A percentile compares a stretch with the other conserved stretches of the same genome.
Evolutionary conservation across 2,888 invertebrate species (phyloP).

Genomic region (Parascotia fuliginaria): DNA sequence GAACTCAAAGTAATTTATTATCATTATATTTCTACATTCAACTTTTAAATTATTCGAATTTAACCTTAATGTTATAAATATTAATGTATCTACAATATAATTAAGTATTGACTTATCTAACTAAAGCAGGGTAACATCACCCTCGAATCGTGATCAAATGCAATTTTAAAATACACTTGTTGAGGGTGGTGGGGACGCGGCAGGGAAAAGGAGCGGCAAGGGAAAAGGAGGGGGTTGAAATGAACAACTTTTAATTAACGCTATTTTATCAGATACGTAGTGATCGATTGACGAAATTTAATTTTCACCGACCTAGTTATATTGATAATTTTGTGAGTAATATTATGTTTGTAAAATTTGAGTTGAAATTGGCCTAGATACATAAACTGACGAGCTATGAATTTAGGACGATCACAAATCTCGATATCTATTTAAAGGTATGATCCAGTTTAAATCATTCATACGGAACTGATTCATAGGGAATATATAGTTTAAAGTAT

Average conservation of each 20-base stretch:
- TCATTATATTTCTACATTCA: too few relatives aligned
- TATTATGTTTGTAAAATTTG: background rate
- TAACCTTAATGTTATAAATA: too few relatives aligned
- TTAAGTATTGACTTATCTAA: background rate
- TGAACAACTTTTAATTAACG: conserved; percentile 64
- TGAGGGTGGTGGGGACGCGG: conserved; percentile 5
- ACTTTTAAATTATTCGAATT: too few relatives aligned
- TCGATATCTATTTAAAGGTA: background rate
- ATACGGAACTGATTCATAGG: too few relatives aligned
- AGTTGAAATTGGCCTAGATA: background rate
- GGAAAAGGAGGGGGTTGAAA: conserved; percentile 25
- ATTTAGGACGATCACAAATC: background rate
- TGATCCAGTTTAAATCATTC: too few relatives aligned
- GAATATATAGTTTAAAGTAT: too few relatives aligned
- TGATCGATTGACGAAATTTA: conserved; percentile 45
- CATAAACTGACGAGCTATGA: background rate
- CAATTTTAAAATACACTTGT: conserved; percentile 30
- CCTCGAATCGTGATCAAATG: conserved; percentile 34
- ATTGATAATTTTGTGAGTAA: background rate
- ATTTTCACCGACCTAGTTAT: conserved; percentile 42
- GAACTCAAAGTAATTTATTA: too few relatives aligned
- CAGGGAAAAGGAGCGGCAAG: background rate
- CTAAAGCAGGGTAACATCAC: conserved; percentile 1
- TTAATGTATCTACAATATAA: too few relatives aligned
- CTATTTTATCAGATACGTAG: conserved; percentile 54